These are phyloP conservation scores for Patella caerulea DNA, from an alignment of 2,888 invertebrate species.

Conservation along the genomic window DNA sequence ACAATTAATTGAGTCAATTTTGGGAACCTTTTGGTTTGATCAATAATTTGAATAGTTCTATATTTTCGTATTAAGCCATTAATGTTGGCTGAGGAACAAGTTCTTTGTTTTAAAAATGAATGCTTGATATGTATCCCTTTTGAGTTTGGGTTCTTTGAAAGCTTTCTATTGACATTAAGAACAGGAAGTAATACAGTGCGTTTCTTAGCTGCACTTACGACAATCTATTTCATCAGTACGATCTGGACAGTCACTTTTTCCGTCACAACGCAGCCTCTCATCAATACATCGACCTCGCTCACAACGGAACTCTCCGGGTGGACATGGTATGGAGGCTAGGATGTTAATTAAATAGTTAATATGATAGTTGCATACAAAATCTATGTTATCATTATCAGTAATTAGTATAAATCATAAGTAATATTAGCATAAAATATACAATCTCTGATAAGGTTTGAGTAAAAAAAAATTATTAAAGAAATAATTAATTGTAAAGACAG, in stretches of 20 bases:
- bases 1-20: no score
- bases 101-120: no score
- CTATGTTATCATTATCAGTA: not conserved
- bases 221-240: conserved; percentile 76
- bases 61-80: no score
- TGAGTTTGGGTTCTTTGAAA: no score
- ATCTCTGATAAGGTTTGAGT: no score
- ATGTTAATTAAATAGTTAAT: not conserved
- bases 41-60: no score
- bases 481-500: no score
- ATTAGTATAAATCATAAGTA: not conserved
- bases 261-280: conserved; percentile 66
- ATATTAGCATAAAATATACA: not conserved
- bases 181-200: conserved; percentile 12
- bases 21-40: no score
- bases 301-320: conserved; percentile 78
- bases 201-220: conserved; percentile 75
- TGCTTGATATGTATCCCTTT: no score
- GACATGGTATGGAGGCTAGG: conserved; percentile 23
- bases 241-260: conserved; percentile 45
- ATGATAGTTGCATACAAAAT: not conserved
- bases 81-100: no score
- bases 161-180: not conserved
- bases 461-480: no score
- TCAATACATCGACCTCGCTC: conserved; percentile 73